phyloP scores from a whole-genome alignment of 2,888 invertebrate species.

The Caenorhabditis panamensis region DNA sequence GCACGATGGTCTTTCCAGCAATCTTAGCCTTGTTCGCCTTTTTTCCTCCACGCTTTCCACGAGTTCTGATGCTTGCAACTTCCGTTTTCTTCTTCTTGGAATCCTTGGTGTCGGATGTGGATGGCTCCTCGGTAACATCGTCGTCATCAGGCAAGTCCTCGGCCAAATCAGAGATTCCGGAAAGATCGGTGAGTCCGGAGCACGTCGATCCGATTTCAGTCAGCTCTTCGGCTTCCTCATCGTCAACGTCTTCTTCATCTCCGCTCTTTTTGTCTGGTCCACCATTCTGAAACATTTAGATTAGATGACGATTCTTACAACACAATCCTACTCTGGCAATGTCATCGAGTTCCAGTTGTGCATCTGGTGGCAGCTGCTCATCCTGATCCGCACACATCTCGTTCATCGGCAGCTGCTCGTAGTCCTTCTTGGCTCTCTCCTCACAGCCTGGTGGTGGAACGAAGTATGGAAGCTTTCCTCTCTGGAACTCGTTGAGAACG shows the following conservation, averaged over 20 bases:
- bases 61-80: conserved; percentile 41
- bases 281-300: conserved; percentile 33
- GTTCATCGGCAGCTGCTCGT: conserved; percentile 76
- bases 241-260: conserved; percentile 40
- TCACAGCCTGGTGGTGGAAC: conserved; percentile 77
- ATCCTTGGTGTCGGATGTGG: conserved; percentile 12
- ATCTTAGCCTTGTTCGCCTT: conserved; percentile 71
- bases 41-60: conserved; percentile 74
- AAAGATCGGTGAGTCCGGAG: conserved; percentile 77
- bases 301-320: neutral
- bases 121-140: conserved; percentile 37
- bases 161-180: conserved; percentile 77
- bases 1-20: conserved; percentile 61
- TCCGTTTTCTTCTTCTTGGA: conserved; percentile 40
- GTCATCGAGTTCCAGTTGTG: conserved; percentile 57
- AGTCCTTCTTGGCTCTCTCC: conserved; percentile 69
- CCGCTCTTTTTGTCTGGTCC: conserved; percentile 36
- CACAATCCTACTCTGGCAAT: conserved; percentile 43
- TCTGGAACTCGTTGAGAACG: conserved; percentile 98
- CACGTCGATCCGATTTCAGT: conserved; percentile 77
- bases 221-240: conserved; percentile 71
- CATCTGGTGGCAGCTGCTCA: conserved; percentile 66
- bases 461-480: conserved; percentile 90
- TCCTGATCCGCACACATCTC: conserved; percentile 76
- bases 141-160: conserved; percentile 64